Conservation (phyloP, 1,140 invertebrate genomes). For the Drosophila sp. region DNA sequence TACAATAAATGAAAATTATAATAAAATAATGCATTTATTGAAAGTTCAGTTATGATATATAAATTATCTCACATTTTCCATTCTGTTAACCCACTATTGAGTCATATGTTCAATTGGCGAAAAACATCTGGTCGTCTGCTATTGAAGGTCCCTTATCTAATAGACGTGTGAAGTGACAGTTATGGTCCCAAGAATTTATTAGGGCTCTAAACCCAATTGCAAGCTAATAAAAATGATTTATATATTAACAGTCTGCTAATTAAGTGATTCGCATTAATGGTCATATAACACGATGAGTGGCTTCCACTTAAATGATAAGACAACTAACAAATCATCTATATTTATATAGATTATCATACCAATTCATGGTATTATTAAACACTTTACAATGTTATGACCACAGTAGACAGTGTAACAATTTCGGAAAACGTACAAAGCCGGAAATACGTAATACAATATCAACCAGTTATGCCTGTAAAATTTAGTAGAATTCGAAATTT, state of each 20-base stretch:
- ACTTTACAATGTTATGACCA: neutral
- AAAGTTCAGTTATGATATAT: neutral
- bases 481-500: neutral
- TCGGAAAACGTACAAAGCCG: neutral
- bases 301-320: slow-evolving; percentile 4
- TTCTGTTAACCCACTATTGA: neutral
- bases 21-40: neutral
- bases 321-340: neutral
- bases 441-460: slow-evolving; percentile 2
- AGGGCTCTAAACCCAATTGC: slow-evolving; percentile 1
- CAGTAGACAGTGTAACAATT: too few species aligned
- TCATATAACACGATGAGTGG: neutral
- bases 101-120: neutral
- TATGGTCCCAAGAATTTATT: neutral
- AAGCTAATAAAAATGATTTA: slow-evolving; percentile 1
- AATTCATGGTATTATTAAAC: neutral
- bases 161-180: neutral
- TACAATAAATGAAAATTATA: neutral
- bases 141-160: slow-evolving; percentile 1
- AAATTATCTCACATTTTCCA: neutral
- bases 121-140: neutral
- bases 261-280: slow-evolving; percentile 1
- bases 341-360: neutral
- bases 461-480: neutral
- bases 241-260: neutral